These are phyloP conservation scores for Phylloscopus whistleri DNA, from an alignment of 2,113 vertebrate genomes.

Conservation along the genomic window DNA sequence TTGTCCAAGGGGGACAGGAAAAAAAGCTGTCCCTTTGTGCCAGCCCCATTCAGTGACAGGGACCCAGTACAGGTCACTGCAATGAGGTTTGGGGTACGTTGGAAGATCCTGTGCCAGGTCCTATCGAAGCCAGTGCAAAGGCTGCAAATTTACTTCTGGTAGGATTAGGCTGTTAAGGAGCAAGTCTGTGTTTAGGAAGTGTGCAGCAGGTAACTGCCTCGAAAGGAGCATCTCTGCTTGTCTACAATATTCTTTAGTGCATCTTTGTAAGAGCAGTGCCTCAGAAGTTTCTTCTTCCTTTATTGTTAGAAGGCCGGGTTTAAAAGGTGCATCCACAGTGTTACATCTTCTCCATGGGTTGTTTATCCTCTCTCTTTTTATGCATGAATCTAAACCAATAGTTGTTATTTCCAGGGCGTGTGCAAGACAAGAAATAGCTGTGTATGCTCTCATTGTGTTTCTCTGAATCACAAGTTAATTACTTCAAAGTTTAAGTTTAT, in stretches of 20 bases:
- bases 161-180: not conserved
- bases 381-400: conserved; percentile 21
- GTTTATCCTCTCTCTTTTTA: conserved; percentile 1
- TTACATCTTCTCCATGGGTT: conserved; percentile 1
- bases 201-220: not conserved
- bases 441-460: not conserved
- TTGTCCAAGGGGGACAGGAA: not conserved
- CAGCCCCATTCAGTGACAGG: not conserved
- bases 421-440: not conserved
- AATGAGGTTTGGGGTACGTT: fast-evolving
- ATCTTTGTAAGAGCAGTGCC: not conserved
- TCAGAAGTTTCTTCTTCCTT: not conserved
- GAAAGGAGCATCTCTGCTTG: conserved; percentile 24
- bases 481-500: conserved; percentile 22
- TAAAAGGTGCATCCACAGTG: not conserved
- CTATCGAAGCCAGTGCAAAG: not conserved
- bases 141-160: not conserved
- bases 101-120: not conserved
- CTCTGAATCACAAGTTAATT: conserved; percentile 25
- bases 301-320: not conserved
- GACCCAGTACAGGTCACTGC: not conserved
- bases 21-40: not conserved
- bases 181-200: not conserved
- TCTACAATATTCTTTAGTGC: not conserved
- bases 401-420: conserved; percentile 1